These are phyloP conservation scores for Papilio elwesi DNA, from an alignment of 2,888 invertebrate species.

Conservation along the genomic window DNA sequence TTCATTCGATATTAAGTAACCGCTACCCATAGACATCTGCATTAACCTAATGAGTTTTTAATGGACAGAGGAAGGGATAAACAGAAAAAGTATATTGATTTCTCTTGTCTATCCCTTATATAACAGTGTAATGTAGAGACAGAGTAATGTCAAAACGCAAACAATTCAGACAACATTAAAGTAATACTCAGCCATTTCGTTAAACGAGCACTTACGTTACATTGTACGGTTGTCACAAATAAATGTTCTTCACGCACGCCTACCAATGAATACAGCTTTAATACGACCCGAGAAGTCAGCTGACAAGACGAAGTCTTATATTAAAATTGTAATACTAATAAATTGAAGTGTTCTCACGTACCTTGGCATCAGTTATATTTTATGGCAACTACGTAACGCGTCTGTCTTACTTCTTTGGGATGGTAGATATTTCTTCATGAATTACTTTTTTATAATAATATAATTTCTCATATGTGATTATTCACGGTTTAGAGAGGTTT, in stretches of 20 bases:
- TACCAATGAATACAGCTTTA: not conserved
- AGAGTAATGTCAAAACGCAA: constrained; percentile 22
- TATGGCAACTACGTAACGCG: not conserved
- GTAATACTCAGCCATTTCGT: constrained; percentile 15
- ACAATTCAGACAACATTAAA: constrained; percentile 20
- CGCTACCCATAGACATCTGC: too few species aligned
- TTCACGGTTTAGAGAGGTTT: too few species aligned
- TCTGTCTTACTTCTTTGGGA: not conserved
- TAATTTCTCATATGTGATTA: too few species aligned
- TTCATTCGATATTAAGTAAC: too few species aligned
- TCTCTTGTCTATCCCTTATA: not conserved
- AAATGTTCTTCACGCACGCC: constrained; percentile 19
- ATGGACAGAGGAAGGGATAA: too few species aligned
- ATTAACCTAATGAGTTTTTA: too few species aligned
- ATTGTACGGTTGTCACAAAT: constrained; percentile 17
- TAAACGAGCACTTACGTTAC: constrained; percentile 25
- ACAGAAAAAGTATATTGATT: too few species aligned
- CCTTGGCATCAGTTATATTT: not conserved
- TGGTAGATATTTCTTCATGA: not conserved
- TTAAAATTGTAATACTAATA: constrained; percentile 18
- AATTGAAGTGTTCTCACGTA: constrained; percentile 2
- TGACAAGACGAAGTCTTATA: constrained; percentile 22
- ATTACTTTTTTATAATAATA: too few species aligned
- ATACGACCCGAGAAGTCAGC: not conserved
- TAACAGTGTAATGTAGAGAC: not conserved